Conservation (phyloP, 2,113 vertebrate genomes). For the Rhodinocichla rosea region DNA sequence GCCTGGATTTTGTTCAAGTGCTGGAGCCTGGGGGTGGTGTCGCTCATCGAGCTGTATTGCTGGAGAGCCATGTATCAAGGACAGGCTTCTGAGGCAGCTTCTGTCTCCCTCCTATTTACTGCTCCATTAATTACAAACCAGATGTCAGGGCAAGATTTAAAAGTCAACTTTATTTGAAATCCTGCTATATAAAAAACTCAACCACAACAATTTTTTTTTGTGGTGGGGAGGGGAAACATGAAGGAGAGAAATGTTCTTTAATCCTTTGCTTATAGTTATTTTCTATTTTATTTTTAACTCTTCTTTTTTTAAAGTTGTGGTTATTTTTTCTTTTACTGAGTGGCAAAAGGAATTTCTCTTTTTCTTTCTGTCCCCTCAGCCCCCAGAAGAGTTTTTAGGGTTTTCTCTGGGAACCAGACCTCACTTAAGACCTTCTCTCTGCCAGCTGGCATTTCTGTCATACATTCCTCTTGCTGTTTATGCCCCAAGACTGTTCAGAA, state of each 20-base stretch:
- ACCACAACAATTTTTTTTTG: constrained; percentile 29
- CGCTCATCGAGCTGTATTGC: not conserved
- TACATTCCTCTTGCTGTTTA: constrained; percentile 20
- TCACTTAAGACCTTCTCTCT: not conserved
- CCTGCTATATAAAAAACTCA: not conserved
- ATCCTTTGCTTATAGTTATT: constrained; percentile 20
- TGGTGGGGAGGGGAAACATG: constrained; percentile 37
- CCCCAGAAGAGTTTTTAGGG: not conserved
- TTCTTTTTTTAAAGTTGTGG: constrained; percentile 27
- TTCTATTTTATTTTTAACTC: constrained; percentile 54
- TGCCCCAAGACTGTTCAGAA: not conserved
- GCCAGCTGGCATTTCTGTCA: not conserved
- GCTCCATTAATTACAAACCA: constrained; percentile 32
- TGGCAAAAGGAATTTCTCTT: not conserved
- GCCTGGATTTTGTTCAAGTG: constrained; percentile 17
- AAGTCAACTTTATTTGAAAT: constrained; percentile 58
- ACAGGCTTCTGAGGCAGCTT: constrained; percentile 11
- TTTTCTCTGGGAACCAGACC: constrained; percentile 37
- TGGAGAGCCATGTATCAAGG: constrained; percentile 3
- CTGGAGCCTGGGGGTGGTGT: not conserved
- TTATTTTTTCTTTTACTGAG: constrained; percentile 25
- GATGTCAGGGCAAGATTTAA: constrained; percentile 33
- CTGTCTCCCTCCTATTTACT: constrained; percentile 35
- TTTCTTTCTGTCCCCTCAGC: not conserved
- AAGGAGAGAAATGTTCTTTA: constrained; percentile 54